Conservation (phyloP, 2,888 invertebrate species). For the Ochropleura leucogaster region DNA sequence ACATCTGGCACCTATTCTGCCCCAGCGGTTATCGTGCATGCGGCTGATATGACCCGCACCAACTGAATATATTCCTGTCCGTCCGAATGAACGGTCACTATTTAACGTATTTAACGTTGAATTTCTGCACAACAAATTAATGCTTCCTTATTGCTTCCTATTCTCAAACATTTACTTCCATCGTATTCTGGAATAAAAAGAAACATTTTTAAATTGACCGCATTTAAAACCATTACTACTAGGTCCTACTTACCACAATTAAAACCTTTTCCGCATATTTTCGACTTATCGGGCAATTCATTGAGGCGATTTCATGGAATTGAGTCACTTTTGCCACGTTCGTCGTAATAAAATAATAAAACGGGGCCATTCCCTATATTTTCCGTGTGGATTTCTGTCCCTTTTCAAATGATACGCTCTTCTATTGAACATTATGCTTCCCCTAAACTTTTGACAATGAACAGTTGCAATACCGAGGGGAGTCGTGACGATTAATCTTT, state of each 20-base stretch:
- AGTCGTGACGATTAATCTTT: slow-evolving; percentile 41
- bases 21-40: too few species aligned
- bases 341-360: background rate
- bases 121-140: too few species aligned
- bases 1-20: too few species aligned
- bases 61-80: too few species aligned
- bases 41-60: too few species aligned
- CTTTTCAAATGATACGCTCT: slow-evolving; percentile 1
- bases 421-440: slow-evolving; percentile 16
- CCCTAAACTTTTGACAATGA: slow-evolving; percentile 37
- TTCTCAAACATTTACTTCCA: too few species aligned
- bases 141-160: too few species aligned
- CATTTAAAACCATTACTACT: background rate
- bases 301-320: background rate
- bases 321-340: slow-evolving; percentile 6
- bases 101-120: too few species aligned
- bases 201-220: too few species aligned
- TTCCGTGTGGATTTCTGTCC: slow-evolving; percentile 21
- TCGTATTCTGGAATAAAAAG: too few species aligned
- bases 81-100: too few species aligned
- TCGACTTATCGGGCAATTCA: background rate
- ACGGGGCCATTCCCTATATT: slow-evolving; percentile 21
- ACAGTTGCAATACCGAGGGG: slow-evolving; percentile 40
- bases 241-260: background rate
- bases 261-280: background rate